Evolutionary conservation across 2,113 vertebrate species (phyloP).

Genomic region (Sorex araneus): DNA sequence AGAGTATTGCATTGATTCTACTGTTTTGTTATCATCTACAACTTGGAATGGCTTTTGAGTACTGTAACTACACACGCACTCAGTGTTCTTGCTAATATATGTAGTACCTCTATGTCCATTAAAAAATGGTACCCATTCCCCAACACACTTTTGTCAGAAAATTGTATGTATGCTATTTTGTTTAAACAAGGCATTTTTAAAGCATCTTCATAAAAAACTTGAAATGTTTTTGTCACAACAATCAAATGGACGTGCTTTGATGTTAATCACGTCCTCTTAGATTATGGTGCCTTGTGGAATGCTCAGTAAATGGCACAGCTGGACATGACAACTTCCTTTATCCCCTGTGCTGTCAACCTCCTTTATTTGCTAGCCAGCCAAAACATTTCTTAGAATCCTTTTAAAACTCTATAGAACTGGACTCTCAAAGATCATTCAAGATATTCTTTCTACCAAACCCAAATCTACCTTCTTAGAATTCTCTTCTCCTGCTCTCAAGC

Average conservation of each 20-base stretch:
- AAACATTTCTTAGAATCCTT: neutral
- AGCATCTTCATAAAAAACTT: constrained; percentile 10
- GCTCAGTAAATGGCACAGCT: neutral
- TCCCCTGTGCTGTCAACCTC: neutral
- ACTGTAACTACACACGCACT: neutral
- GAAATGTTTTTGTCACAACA: neutral
- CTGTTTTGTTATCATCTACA: neutral
- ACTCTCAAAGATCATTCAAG: neutral
- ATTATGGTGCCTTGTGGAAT: neutral
- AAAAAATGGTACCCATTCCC: neutral
- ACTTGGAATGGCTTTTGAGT: neutral
- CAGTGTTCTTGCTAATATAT: neutral
- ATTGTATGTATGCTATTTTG: neutral
- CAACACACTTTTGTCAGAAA: constrained; percentile 48
- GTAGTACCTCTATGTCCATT: neutral
- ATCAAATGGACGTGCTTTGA: neutral
- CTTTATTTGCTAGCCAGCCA: neutral
- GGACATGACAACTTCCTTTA: neutral
- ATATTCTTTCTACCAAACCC: neutral
- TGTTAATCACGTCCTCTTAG: neutral
- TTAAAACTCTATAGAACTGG: neutral
- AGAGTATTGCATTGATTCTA: neutral
- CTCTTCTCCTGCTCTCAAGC: neutral
- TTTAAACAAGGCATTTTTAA: neutral
- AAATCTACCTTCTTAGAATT: constrained; percentile 19